Evolutionary conservation across 2,113 vertebrate genomes (phyloP), one percentile per base, ranked within the genome.

Genomic region (Myiopsitta monachus): DNA sequence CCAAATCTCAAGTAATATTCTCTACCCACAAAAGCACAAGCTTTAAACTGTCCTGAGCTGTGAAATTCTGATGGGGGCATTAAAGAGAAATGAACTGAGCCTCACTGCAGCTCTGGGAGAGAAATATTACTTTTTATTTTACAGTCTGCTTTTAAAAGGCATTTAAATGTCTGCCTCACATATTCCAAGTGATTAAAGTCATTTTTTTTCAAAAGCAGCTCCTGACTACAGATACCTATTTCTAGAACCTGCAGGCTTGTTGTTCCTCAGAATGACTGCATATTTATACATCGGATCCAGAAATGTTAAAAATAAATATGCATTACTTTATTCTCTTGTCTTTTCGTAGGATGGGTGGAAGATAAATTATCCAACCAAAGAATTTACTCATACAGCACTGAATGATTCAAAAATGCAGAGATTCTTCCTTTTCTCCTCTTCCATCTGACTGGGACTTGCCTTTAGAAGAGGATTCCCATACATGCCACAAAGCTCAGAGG

Each of bases 301-400:
- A 89, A 97, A 94, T 82, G 95, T 55, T 95, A 83, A 90, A 83
- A 94, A 86, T 78, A 92, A 88, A 83, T n/a, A 90, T 28, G 22
- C 38, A 84, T 57, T 81, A 61, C 41, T 93, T 77, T 81, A 78
- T 87, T 87, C 30, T 81, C n/a, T 83, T 80, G 12, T 77, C 63
- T 83, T 70, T 66, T 90, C 64, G 18, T 52, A 87, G 88, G 43
- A 72, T 46, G 79, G 27, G 19, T 62, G 23, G 62, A 84, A 91
- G 69, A 87, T 31, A 78, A 87, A 90, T 87, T 84, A 90, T 41
- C 83, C 80, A 90, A 72, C 47, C 67, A 68, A 93, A 72, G 24
- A 10, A 88, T 70, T 77, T 83, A 46, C 46, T 68, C 78, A 69
- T 33, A 41, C 16, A 88, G 66, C 39, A 88, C 16, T 27, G 73